Conservation (phyloP, 2,888 invertebrate genomes). For the Polia nebulosa region DNA sequence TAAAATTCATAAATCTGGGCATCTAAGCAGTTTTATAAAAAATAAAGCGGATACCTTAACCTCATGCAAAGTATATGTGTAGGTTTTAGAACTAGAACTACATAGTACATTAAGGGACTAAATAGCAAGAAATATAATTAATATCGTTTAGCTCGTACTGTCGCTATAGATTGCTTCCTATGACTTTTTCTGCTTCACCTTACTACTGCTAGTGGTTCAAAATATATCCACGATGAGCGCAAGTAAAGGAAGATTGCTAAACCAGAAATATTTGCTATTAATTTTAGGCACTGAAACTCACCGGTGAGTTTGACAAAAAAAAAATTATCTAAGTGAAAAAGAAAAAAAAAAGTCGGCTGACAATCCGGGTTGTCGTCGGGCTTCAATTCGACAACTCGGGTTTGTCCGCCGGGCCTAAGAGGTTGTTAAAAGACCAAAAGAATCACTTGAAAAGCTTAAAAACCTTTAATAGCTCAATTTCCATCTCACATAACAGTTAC, state of each 20-base stretch:
- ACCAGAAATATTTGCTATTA: background rate
- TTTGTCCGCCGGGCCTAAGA: too few species aligned
- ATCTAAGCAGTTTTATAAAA: constrained; percentile 1
- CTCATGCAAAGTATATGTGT: background rate
- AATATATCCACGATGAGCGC: background rate
- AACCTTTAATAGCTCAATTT: background rate
- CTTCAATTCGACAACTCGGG: too few species aligned
- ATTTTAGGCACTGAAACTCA: too few species aligned
- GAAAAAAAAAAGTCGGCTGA: too few species aligned
- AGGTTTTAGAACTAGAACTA: background rate
- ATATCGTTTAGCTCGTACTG: background rate
- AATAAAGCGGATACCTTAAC: background rate
- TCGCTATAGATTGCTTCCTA: background rate
- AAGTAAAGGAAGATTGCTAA: background rate
- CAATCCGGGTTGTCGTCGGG: too few species aligned
- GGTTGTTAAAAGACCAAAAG: background rate
- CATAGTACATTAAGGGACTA: background rate
- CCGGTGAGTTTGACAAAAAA: background rate
- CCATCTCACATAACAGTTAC: background rate
- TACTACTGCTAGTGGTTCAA: background rate
- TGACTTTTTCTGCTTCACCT: constrained; percentile 12
- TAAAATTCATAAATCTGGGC: constrained; percentile 20
- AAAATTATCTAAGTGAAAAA: too few species aligned
- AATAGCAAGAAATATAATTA: background rate
- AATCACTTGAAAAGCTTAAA: background rate